Conservation (phyloP, 2,797 vertebrate species). For the Urocyon cinereoargenteus region DNA sequence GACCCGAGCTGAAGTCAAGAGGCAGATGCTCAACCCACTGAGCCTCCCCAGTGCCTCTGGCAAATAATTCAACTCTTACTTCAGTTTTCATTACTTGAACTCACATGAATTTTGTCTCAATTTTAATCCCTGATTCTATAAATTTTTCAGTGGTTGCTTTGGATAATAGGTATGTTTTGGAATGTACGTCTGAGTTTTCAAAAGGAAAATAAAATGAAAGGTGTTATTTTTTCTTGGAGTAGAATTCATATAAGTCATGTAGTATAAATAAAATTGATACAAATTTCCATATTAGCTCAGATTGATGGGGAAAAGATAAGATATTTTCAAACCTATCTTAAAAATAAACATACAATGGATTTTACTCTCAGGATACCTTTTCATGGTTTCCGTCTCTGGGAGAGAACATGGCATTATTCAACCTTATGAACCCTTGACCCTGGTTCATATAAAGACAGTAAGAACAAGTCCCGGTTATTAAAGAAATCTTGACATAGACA, state of each 20-base stretch:
- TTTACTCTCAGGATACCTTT: background rate
- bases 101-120: background rate
- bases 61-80: conserved; percentile 11
- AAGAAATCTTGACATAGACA: conserved; percentile 53
- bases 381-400: background rate
- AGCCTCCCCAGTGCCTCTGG: background rate
- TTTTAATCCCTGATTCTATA: background rate
- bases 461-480: background rate
- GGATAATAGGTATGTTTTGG: background rate
- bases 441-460: background rate
- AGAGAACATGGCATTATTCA: background rate
- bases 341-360: background rate
- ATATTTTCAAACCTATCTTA: background rate
- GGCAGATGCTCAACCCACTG: background rate
- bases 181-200: background rate
- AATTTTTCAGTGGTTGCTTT: background rate
- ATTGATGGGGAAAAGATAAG: background rate
- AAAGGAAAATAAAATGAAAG: conserved; percentile 51
- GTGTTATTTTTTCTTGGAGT: background rate
- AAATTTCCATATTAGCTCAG: background rate
- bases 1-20: background rate
- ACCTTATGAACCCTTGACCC: background rate
- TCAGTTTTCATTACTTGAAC: background rate
- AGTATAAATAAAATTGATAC: background rate
- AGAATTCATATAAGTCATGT: background rate